phyloP scores from a whole-genome alignment of 2,797 vertebrate genomes.

The Emydoidea blandingii region DNA sequence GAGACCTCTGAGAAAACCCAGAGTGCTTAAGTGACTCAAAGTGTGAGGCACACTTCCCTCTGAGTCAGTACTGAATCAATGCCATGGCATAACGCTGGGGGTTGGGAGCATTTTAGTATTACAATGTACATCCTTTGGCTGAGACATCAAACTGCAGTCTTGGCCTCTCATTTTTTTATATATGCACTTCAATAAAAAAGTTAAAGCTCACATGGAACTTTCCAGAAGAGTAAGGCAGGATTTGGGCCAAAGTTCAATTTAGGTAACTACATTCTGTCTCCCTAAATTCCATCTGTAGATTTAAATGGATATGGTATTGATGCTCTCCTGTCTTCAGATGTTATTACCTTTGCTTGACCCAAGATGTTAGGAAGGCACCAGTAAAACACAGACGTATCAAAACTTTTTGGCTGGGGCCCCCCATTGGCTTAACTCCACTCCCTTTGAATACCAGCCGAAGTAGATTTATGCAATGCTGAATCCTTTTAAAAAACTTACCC shows the following conservation, averaged over 20 bases:
- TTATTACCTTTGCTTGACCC: neutral
- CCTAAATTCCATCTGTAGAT: neutral
- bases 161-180: neutral
- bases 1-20: neutral
- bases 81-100: accelerated
- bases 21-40: neutral
- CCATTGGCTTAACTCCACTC: neutral
- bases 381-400: neutral
- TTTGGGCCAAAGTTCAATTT: neutral
- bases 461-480: neutral
- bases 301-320: neutral
- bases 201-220: conserved; percentile 53
- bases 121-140: neutral
- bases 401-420: neutral
- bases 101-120: neutral
- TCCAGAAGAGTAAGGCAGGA: conserved; percentile 21
- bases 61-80: neutral
- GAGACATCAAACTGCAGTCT: neutral
- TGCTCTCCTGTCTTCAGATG: neutral
- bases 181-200: conserved; percentile 36
- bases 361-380: neutral
- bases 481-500: neutral
- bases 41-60: neutral
- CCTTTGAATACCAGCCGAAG: neutral
- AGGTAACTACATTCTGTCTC: neutral